Evolutionary conservation across 1,140 invertebrate species (phyloP).

Genomic region (Gonatopus flavifemur): DNA sequence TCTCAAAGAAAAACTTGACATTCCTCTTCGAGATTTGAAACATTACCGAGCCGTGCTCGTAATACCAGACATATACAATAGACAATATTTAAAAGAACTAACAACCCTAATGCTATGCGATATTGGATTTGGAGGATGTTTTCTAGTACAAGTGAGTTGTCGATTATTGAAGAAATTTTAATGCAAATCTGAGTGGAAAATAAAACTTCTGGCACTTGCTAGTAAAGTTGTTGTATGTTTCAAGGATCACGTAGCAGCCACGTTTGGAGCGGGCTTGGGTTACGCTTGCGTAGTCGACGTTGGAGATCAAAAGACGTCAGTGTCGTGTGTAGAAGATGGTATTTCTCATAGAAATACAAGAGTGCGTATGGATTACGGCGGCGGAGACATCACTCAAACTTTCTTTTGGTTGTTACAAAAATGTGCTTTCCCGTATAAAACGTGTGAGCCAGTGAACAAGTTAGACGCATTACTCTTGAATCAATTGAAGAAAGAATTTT

Average conservation of each 20-base stretch:
- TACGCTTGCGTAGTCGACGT: slow-evolving; percentile 94
- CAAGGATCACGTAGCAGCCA: slow-evolving; percentile 88
- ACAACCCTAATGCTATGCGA: slow-evolving; percentile 78
- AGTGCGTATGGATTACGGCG: slow-evolving; percentile 84
- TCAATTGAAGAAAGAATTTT: slow-evolving; percentile 86
- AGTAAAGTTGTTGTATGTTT: slow-evolving; percentile 21
- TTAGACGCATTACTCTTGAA: slow-evolving; percentile 75
- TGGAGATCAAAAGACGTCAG: slow-evolving; percentile 92
- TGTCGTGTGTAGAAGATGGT: slow-evolving; percentile 95
- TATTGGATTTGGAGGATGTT: slow-evolving; percentile 88
- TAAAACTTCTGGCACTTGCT: too few relatives aligned
- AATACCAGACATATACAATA: slow-evolving; percentile 89
- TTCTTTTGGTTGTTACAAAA: slow-evolving; percentile 86
- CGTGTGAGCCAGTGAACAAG: slow-evolving; percentile 70
- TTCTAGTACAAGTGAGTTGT: slow-evolving; percentile 76
- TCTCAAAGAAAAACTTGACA: slow-evolving; percentile 74
- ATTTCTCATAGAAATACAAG: slow-evolving; percentile 88
- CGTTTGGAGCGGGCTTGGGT: slow-evolving; percentile 89
- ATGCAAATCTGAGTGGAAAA: background rate
- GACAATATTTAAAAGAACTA: slow-evolving; percentile 83
- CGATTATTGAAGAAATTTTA: background rate
- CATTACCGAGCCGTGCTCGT: slow-evolving; percentile 85
- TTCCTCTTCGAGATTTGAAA: slow-evolving; percentile 75
- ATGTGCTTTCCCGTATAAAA: slow-evolving; percentile 85
- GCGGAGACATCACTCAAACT: slow-evolving; percentile 83